Base-by-base conservation (phyloP, 2,113 vertebrate genomes). In the Aegypius monachus region DNA sequence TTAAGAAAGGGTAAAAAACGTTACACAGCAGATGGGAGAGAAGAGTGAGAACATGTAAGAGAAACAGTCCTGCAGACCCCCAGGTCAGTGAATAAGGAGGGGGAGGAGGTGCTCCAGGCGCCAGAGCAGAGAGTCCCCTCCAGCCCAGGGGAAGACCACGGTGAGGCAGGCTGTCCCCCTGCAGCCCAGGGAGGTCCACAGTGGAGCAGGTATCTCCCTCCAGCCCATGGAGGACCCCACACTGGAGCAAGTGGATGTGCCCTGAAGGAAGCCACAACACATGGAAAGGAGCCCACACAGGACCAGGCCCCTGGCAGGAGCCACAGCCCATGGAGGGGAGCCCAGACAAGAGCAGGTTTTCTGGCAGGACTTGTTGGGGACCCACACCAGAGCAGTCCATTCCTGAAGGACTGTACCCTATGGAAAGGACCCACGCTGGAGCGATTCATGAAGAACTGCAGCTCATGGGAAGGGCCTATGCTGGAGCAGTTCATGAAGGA, bases 161-260 rank as follows among this genome's bases (percentile, higher is more conserved):
- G 29, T 52, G 31, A 26, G 10, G 48, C 36, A 34, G 48, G 23
- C 6, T 65, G 10, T 34, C 5, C 20, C 11, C 15, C 27, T 48
- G 26, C 42, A 77, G 72, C 13, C 32, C 31, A 11, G 8, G 38
- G 17, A 73, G 71, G 38, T 7, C 3, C 8, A 26, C 1, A 1
- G 50, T 7, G 16, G 31, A 56, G 12, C 31, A 47, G 55, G 22
- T 5, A 14, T 13, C 55, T 14, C 26, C 32, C 34, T 38, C 6
- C 43, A 61, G 43, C 45, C 19, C 6, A 0, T 4, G 43, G 12
- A 29, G 55, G 17, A 34, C 8, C 15, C 45, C 67, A 72, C 0
- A 1, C 36, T 1, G 1, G 19, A 42, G 31, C 31, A n/a, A 4
- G 36, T 0, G 2, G 66, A 18, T 50, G 29, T 16, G 29, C 53